These are phyloP conservation scores for Patella depressa DNA, from an alignment of 2,888 invertebrate species.

Conservation along the genomic window DNA sequence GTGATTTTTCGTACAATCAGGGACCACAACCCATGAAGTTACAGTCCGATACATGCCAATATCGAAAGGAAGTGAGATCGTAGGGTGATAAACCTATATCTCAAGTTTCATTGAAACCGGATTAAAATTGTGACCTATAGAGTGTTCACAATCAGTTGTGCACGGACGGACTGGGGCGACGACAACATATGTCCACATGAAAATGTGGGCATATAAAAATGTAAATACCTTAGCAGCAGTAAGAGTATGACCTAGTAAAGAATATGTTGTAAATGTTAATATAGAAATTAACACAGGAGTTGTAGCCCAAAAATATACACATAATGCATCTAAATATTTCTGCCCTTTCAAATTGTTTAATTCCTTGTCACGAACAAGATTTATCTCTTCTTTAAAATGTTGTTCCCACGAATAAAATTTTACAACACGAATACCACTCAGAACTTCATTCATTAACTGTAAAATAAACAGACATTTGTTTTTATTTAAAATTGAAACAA, in stretches of 20 bases:
- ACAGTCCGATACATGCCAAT: too few species aligned
- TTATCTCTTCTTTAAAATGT: constrained; percentile 80
- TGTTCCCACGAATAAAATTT: constrained; percentile 96
- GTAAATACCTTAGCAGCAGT: constrained; percentile 84
- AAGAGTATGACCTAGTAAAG: constrained; percentile 78
- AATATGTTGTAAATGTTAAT: constrained; percentile 73
- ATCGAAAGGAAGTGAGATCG: too few species aligned
- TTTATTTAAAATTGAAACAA: too few species aligned
- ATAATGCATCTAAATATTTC: constrained; percentile 96
- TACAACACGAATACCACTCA: constrained; percentile 89
- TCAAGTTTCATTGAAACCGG: too few species aligned
- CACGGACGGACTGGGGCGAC: too few species aligned
- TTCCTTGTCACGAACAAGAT: constrained; percentile 77
- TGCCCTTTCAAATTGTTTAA: constrained; percentile 84
- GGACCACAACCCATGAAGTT: too few species aligned
- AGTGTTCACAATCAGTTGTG: too few species aligned
- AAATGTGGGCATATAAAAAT: too few species aligned
- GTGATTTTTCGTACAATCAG: too few species aligned
- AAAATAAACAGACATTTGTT: constrained; percentile 14
- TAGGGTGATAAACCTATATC: too few species aligned
- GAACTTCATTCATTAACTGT: constrained; percentile 84
- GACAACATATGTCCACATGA: too few species aligned
- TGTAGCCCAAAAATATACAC: constrained; percentile 99
- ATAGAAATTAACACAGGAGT: constrained; percentile 84
- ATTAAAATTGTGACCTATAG: too few species aligned